These are phyloP conservation scores for Parazoanthus swiftii DNA, from an alignment of 92 coral and sea anemone genomes.

Conservation along the genomic window DNA sequence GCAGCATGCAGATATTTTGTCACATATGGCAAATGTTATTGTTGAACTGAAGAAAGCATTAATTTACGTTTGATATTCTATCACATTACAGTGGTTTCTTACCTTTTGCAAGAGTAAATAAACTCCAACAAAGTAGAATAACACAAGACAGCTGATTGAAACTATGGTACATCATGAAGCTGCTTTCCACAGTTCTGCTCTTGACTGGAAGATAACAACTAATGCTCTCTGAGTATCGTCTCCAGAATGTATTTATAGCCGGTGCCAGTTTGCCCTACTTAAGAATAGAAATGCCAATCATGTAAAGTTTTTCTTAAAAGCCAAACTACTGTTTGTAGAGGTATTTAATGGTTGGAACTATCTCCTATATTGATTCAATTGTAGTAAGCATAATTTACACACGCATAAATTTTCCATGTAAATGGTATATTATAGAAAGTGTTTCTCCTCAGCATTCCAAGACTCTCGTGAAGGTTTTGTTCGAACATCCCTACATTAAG, in stretches of 20 bases:
- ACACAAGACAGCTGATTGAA: background rate
- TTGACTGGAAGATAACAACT: background rate
- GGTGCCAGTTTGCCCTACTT: too few relatives aligned
- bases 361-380: too few relatives aligned
- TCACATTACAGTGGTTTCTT: background rate
- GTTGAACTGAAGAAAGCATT: background rate
- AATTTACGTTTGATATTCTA: too few relatives aligned
- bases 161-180: background rate
- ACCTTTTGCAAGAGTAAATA: background rate
- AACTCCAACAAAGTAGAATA: background rate
- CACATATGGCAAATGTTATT: background rate
- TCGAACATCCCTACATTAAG: background rate
- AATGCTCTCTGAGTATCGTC: background rate
- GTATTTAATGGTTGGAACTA: background rate
- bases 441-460: background rate
- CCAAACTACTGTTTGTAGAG: background rate
- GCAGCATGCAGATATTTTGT: background rate
- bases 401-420: too few relatives aligned
- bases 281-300: too few relatives aligned
- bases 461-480: background rate
- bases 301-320: too few relatives aligned
- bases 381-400: background rate
- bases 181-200: background rate
- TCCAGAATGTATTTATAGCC: too few relatives aligned
- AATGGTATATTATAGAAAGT: too few relatives aligned